Base-by-base conservation (phyloP, 1,140 invertebrate genomes). In the Holotrichia oblita region DNA sequence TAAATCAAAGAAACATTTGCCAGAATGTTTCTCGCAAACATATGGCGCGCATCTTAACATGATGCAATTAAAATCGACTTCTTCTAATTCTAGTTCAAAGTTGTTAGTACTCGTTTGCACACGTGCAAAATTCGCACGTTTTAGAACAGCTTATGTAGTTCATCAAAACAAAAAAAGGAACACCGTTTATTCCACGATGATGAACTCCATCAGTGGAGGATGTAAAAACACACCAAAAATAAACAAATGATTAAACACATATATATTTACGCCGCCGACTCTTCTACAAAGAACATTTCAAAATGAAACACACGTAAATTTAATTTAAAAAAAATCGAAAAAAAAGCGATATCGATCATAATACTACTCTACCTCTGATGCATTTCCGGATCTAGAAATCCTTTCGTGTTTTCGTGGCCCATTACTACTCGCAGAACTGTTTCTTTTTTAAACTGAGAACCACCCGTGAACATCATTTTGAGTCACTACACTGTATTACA, bases 381-480 rank as follows among this genome's bases (percentile, higher is more conserved):
- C 55, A 77, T 77, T 77, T 41, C 73, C 41, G 73, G 73, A 74
- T 74, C 73, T 40, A 14, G 73, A 44, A n/a, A 74, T 74, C 27
- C 73, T 80, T 27, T 82, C 80, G 41, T 77, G 55, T 75, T 77
- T 78, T 73, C 82, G 77, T 77, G 81, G 81, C 34, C 81, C 80
- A 77, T 80, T 81, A 44, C 78, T 80, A 17, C 80, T 83, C 75
- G 82, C 81, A 12, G 85, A 83, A 12, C 86, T 85, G 77, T 85
- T 89, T 78, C 87, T 83, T 78, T 87, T 80, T 87, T 89, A 17
- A 87, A 86, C 78, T 89, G 89, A 14, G 89, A 88, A 20, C 88
- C 89, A 64, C 88, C 89, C 40, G 89, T 89, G 85, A 90, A 90
- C 89, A 90, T 90, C 89, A 90, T 90, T 79, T 86, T 87, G 82